These are phyloP conservation scores for Vulpes ferrilata DNA, from an alignment of 2,113 vertebrate genomes.

Conservation along the genomic window DNA sequence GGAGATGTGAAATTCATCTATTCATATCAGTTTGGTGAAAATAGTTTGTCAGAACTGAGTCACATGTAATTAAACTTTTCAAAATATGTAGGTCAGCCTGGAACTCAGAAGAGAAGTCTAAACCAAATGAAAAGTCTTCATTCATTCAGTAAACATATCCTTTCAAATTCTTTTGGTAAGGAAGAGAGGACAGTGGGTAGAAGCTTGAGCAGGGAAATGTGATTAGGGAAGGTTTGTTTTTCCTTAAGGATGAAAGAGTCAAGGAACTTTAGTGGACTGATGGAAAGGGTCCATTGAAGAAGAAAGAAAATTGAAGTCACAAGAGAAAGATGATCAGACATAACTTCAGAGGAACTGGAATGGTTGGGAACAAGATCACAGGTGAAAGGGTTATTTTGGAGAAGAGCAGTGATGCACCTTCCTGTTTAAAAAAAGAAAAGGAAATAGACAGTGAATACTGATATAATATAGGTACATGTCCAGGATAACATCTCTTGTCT, in stretches of 20 bases:
- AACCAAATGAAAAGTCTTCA: conserved; percentile 14
- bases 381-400: not conserved
- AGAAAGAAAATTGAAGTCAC: not conserved
- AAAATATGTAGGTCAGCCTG: not conserved
- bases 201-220: not conserved
- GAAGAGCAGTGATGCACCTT: not conserved
- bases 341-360: not conserved
- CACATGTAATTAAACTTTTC: not conserved
- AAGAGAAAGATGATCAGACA: not conserved
- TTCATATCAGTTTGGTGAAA: conserved; percentile 27
- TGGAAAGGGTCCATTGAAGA: not conserved
- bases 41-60: conserved; percentile 12
- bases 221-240: not conserved
- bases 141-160: not conserved
- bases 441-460: not conserved
- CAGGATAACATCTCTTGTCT: not conserved
- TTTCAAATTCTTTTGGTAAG: conserved; percentile 22
- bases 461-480: not conserved
- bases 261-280: not conserved
- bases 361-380: not conserved
- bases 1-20: not conserved
- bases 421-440: not conserved
- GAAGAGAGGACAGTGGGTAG: not conserved
- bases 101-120: not conserved
- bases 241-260: not conserved